Percentiles rank a stretch among this genome's conserved stretches.
Conservation (phyloP, 2,888 invertebrate species). For the Girardia tigrina region DNA sequence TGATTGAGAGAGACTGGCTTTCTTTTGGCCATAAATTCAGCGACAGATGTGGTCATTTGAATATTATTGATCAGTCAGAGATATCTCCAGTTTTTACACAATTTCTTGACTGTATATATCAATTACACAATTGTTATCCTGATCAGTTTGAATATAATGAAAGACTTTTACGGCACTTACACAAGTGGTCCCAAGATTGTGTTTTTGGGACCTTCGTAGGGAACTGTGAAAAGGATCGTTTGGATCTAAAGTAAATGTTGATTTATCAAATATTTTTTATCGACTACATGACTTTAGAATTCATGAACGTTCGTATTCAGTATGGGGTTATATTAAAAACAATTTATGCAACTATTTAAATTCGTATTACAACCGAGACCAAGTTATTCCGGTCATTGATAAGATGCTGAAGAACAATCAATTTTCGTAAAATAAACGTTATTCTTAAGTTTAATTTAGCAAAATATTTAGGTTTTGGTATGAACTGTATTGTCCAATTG, state of each 20-base stretch:
- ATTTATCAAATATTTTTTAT: neutral
- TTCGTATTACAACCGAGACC: conserved; percentile 61
- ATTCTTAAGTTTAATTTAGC: neutral
- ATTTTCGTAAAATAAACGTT: neutral
- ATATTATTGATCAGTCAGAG: conserved; percentile 76
- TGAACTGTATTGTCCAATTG: conserved; percentile 12
- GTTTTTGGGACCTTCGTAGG: conserved; percentile 85
- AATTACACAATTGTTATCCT: conserved; percentile 54
- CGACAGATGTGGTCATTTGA: conserved; percentile 47
- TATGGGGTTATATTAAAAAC: conserved; percentile 83
- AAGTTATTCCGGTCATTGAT: neutral
- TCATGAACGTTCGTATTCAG: conserved; percentile 64
- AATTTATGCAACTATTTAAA: conserved; percentile 82
- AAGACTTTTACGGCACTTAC: conserved; percentile 73
- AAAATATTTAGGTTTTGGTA: neutral
- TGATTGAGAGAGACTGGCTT: conserved; percentile 94
- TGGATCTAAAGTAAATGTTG: conserved; percentile 52
- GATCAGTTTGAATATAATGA: conserved; percentile 91
- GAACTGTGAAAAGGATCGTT: conserved; percentile 86
- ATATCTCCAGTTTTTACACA: conserved; percentile 93
- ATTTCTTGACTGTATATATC: conserved; percentile 93
- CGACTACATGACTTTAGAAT: conserved; percentile 7
- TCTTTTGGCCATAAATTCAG: conserved; percentile 92
- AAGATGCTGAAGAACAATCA: neutral
- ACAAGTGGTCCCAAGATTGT: conserved; percentile 90